Evolutionary conservation across 2,113 vertebrate species (phyloP), one percentile per base, ranked within the genome.

Genomic region (Potamarius usumacintae): DNA sequence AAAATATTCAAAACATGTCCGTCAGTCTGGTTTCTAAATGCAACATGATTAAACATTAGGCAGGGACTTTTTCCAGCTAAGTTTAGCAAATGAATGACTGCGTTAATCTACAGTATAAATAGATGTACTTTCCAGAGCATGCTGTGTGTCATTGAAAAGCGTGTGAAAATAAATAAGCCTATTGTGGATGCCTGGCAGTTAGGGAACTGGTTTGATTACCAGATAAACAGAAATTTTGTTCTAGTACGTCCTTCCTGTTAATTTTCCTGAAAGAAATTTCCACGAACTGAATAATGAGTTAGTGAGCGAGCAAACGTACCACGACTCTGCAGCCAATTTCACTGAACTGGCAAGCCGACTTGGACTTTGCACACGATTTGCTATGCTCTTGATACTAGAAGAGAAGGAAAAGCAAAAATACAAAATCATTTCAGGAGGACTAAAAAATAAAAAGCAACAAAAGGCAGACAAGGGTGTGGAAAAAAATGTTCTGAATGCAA

Each of bases 331-430:
- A 95, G 80, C 95, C 95, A 30, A 96, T 94, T 0, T 95, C 95
- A 60, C 94, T 94, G 89, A 95, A 96, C 88, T 95, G 94, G 90
- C 95, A 96, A 0, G 94, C 94, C 2, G 92, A 94, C 81, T 95
- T 92, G 90, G 94, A 94, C 86, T 95, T 96, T 85, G 92, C 94
- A 92, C 95, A 96, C 82, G 94, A 95, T 88, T 95, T 96, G 78
- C 92, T 94, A 12, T 96, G 95, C 84, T 96, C 95, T 89, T 93
- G 94, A 63, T 95, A 96, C 95, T 96, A 52, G 30, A 57, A 77
- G 86, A 63, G 27, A 74, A 1, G n/a, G 12, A 3, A 84, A 12
- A 62, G 67, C 18, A 55, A 27, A 87, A 48, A 71, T 42, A 42
- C 30, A 27, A n/a, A 10, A n/a, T 30, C n/a, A 30, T 69, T 2